Base-by-base conservation (phyloP, 2,113 vertebrate species). In the Fukomys damarensis region DNA sequence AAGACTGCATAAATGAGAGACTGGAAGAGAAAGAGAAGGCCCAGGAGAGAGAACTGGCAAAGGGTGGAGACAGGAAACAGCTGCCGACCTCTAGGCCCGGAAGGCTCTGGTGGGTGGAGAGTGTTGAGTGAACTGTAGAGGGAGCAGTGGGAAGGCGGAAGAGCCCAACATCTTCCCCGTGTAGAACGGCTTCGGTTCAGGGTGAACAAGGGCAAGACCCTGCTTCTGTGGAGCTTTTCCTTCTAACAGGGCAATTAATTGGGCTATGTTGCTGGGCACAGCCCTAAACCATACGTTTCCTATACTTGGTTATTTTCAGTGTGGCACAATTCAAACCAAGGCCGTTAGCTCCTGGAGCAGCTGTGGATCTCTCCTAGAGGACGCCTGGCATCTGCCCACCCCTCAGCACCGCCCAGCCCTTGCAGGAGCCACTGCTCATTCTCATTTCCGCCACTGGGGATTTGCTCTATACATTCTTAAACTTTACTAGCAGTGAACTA, bases 371-470 rank as follows among this genome's bases (percentile, higher is more conserved):
- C 74, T 66, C 19, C 63, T 38, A 43, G 28, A 16, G 30, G 19
- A 13, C 1, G 5, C 16, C 79, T 68, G 68, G 43, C 49, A 20
- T 24, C 77, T n/a, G 26, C 56, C 43, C 30, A 20, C 12, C 41
- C 16, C 35, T 22, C 13, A 12, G 41, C 5, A 0, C 30, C 7
- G 14, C 2, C 22, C 2, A 2, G 0, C 12, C 1, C 54, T 24
- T 16, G 17, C 10, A 43, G 86, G 41, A 49, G 20, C 11, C 8
- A 24, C 26, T 3, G 26, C 26, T 52, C 19, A 0, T 14, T 43
- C 14, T 91, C 52, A 35, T 11, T 59, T 70, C 11, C 19, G 2
- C 59, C 58, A 43, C 70, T 28, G 30, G 7, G 77, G 11, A 43
- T 52, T 66, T 83, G 26, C 83, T 77, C 43, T 52, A 9, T 82